A percentile compares a stretch with the other conserved stretches of the same genome.
Evolutionary conservation across 30 jellyfish, hydroid and myxozoan genomes (phyloP).

Genomic region (Catostylus mosaicus): DNA sequence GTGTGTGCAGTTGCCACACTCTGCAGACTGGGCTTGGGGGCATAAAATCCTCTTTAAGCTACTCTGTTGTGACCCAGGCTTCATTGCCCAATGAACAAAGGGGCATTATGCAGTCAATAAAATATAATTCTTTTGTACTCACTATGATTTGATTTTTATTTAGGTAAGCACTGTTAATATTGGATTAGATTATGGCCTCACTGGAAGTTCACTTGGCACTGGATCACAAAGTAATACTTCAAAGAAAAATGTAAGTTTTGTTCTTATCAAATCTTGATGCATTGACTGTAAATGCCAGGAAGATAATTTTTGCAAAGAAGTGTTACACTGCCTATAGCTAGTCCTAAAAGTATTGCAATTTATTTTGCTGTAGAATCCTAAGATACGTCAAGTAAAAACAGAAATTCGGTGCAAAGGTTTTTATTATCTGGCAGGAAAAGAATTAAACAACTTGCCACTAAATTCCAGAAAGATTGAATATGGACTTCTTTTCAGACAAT

Average conservation of each 20-base stretch:
- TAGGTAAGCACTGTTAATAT: conserved; percentile 69
- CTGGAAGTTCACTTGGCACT: conserved; percentile 37
- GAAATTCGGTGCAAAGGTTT: not conserved
- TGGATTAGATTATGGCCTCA: conserved; percentile 59
- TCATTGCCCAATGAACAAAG: not conserved
- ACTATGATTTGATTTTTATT: not conserved
- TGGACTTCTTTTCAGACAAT: not conserved
- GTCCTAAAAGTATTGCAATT: too few species aligned
- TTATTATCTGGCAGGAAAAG: not conserved
- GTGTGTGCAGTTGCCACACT: too few species aligned
- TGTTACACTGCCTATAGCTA: too few species aligned
- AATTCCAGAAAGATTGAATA: not conserved
- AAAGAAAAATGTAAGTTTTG: conserved; percentile 16
- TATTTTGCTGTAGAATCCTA: too few species aligned
- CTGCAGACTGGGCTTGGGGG: too few species aligned
- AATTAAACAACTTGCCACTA: not conserved
- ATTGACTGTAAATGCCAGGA: too few species aligned
- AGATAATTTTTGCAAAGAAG: too few species aligned
- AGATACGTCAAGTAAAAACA: not conserved
- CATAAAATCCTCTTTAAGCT: not conserved
- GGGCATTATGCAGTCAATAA: not conserved
- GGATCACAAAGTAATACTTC: conserved; percentile 17
- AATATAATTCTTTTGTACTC: not conserved
- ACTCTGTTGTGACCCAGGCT: not conserved
- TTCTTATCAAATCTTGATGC: too few species aligned